Percentiles rank a stretch among this genome's conserved stretches.
phyloP scores from a whole-genome alignment of 2,888 invertebrate species.

The Aspidiotus rigidus region DNA sequence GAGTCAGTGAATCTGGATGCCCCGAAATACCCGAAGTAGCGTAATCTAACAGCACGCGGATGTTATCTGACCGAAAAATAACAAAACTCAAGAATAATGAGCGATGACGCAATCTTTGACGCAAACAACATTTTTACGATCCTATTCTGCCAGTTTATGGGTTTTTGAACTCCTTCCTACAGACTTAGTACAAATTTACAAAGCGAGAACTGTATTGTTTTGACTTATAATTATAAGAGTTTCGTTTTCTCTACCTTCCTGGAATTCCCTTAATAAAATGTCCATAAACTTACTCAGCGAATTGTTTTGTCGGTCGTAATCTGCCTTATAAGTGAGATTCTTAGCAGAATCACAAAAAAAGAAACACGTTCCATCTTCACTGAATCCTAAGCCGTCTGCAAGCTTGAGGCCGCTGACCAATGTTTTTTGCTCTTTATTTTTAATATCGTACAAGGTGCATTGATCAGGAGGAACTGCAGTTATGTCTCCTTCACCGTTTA shows the following conservation, averaged over 20 bases:
- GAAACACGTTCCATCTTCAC: constrained; percentile 54
- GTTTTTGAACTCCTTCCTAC: neutral
- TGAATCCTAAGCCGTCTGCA: constrained; percentile 73
- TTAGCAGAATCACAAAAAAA: constrained; percentile 47
- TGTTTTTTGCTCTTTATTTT: neutral
- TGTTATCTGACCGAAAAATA: constrained; percentile 48
- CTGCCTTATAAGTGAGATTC: constrained; percentile 53
- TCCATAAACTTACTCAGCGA: neutral
- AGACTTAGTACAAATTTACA: no score
- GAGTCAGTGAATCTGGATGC: constrained; percentile 44
- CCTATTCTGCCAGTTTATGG: neutral
- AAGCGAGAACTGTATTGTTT: no score
- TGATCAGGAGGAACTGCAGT: neutral
- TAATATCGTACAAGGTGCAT: constrained; percentile 18
- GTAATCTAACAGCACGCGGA: constrained; percentile 52
- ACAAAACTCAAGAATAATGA: neutral
- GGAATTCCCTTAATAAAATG: no score
- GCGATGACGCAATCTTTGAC: no score
- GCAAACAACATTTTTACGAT: no score
- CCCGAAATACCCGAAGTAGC: constrained; percentile 44
- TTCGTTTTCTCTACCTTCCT: no score
- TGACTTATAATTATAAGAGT: no score
- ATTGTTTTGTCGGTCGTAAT: constrained; percentile 50
- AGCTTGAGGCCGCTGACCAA: constrained; percentile 48
- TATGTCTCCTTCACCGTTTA: no score